phyloP scores from a whole-genome alignment of 64 coral and sea anemone genomes.

The Pachyseris speciosa region DNA sequence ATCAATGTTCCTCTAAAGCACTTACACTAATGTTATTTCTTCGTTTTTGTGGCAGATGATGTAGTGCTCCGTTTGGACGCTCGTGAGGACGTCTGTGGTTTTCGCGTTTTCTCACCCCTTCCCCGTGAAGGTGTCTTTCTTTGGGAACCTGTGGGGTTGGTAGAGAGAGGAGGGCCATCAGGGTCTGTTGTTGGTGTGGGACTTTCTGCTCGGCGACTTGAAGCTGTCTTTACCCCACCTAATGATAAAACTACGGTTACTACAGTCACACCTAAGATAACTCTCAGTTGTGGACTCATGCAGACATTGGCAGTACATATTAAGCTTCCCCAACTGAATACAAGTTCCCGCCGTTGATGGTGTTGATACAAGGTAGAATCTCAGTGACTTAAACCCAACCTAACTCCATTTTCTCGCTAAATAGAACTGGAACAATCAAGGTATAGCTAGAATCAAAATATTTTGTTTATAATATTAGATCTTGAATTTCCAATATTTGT shows the following conservation, averaged over 20 bases:
- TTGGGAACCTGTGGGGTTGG: constrained; percentile 17
- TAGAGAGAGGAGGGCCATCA: constrained; percentile 26
- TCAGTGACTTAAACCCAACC: too few species aligned
- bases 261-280: too few species aligned
- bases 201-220: constrained; percentile 61
- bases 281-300: too few species aligned
- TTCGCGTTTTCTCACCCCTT: not conserved
- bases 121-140: not conserved
- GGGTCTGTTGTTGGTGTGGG: constrained; percentile 89
- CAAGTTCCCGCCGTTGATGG: too few species aligned
- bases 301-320: too few species aligned
- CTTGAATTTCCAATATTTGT: too few species aligned
- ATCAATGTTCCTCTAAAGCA: not conserved
- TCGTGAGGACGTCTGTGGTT: not conserved
- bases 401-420: too few species aligned
- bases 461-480: not conserved
- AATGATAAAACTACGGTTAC: not conserved
- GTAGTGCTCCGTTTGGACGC: not conserved
- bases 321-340: not conserved
- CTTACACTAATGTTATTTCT: not conserved
- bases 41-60: not conserved
- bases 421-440: too few species aligned
- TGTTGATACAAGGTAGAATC: too few species aligned
- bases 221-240: constrained; percentile 58
- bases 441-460: too few species aligned